Evolutionary conservation across 2,113 vertebrate genomes (phyloP).

Genomic region (Vombatus ursinus): DNA sequence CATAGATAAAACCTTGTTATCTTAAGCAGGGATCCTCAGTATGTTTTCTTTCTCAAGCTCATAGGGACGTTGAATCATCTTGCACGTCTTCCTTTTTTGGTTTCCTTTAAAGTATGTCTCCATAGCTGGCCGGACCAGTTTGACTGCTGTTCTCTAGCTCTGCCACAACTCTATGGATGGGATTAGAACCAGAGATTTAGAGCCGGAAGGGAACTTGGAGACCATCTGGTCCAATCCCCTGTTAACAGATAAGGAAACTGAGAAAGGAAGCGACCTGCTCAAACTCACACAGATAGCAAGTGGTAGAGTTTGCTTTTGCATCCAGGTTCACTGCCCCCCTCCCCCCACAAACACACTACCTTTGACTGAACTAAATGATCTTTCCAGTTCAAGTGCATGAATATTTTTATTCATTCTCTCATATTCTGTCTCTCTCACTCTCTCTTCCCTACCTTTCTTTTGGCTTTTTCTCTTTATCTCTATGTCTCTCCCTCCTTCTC

Average conservation of each 20-base stretch:
- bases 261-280: neutral
- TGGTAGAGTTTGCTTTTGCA: neutral
- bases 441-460: no score
- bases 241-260: neutral
- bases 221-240: neutral
- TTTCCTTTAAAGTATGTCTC: neutral
- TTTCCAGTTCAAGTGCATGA: neutral
- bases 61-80: neutral
- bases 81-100: neutral
- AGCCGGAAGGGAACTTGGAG: neutral
- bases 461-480: no score
- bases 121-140: neutral
- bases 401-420: neutral
- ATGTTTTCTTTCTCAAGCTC: neutral
- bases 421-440: neutral
- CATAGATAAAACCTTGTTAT: neutral
- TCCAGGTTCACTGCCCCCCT: neutral
- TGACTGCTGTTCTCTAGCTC: neutral
- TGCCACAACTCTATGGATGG: neutral
- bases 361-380: neutral
- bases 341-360: neutral
- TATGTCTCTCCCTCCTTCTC: neutral
- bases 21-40: neutral
- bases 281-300: neutral
- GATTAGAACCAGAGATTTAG: neutral